phyloP scores from a whole-genome alignment of 2,888 invertebrate genomes.

The Galeruca laticollis region DNA sequence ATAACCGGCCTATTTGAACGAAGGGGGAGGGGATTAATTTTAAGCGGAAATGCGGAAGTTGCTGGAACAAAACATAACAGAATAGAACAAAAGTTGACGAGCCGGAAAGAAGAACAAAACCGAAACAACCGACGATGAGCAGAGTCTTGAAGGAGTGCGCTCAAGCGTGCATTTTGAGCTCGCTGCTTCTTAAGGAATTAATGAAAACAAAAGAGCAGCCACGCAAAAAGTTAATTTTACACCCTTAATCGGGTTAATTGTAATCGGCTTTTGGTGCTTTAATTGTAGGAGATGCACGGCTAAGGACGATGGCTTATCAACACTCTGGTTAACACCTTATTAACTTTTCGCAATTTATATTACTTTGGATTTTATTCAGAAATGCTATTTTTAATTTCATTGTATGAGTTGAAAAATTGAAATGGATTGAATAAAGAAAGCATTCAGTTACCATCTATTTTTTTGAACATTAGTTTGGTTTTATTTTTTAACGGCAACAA shows the following conservation, averaged over 20 bases:
- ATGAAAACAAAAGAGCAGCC: conserved; percentile 50
- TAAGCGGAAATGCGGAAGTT: conserved; percentile 48
- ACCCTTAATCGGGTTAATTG: conserved; percentile 50
- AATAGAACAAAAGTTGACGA: conserved; percentile 66
- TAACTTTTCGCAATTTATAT: not conserved
- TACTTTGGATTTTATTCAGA: not conserved
- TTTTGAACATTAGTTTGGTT: too few relatives aligned
- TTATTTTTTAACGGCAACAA: too few relatives aligned
- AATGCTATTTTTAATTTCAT: too few relatives aligned
- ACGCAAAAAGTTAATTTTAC: conserved; percentile 54
- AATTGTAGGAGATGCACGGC: conserved; percentile 29
- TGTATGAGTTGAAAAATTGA: too few relatives aligned
- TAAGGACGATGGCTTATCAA: conserved; percentile 25
- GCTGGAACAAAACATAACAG: conserved; percentile 64
- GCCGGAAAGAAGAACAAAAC: conserved; percentile 65
- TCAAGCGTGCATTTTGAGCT: conserved; percentile 52
- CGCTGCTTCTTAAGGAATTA: conserved; percentile 58
- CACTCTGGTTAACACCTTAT: conserved; percentile 7
- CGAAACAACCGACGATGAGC: conserved; percentile 51
- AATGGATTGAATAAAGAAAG: too few relatives aligned
- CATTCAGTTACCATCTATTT: too few relatives aligned
- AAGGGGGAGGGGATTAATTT: conserved; percentile 60
- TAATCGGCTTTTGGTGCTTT: conserved; percentile 43
- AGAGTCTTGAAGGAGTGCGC: conserved; percentile 54
- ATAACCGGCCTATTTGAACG: not conserved